Base-by-base conservation (phyloP, 2,113 vertebrate species). In the Mionectes macconnelli region DNA sequence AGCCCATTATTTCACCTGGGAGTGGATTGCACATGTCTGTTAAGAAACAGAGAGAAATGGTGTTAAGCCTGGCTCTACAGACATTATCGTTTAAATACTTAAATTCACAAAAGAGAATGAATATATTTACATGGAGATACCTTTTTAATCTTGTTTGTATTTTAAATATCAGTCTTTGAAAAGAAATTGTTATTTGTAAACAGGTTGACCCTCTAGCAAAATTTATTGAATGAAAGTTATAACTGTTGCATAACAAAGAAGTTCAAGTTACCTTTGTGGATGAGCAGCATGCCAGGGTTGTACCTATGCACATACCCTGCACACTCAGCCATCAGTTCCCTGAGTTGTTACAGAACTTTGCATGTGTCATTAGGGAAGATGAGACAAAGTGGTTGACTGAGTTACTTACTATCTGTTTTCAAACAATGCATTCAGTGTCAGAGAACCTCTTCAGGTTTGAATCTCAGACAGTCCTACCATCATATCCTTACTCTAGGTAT, bases 41-140 rank as follows among this genome's bases (percentile, higher is more conserved):
- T 96, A 95, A 95, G 83, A 89, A 97, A 96, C 49, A 86, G 40
- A 57, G 30, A 1, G n/a, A 96, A 95, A 89, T 59, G 37, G 62
- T 91, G 45, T 95, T 95, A 96, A 97, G 76, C 59, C 90, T 63
- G 44, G 45, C 78, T 95, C 93, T 74, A 96, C 94, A 97, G 83
- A 89, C 52, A 55, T 89, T 59, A 84, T 80, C 19, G 63, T 81
- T 89, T 80, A 93, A 93, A 92, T 78, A 49, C 37, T 88, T 55
- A 73, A 66, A 87, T 39, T 89, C 76, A 90, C 56, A 84, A 94
- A 96, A 96, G 23, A 64, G 22, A 88, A 87, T 55, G 5, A 90
- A 76, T 90, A 44, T 90, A 70, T 84, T 96, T 96, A 92, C 50
- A 49, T 18, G 19, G 37, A 20, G 33, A 57, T 87, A 82, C 60